Evolutionary conservation across 1,140 invertebrate genomes (phyloP), one percentile per base, ranked within the genome.

Genomic region (Tetragnatha versicolor): DNA sequence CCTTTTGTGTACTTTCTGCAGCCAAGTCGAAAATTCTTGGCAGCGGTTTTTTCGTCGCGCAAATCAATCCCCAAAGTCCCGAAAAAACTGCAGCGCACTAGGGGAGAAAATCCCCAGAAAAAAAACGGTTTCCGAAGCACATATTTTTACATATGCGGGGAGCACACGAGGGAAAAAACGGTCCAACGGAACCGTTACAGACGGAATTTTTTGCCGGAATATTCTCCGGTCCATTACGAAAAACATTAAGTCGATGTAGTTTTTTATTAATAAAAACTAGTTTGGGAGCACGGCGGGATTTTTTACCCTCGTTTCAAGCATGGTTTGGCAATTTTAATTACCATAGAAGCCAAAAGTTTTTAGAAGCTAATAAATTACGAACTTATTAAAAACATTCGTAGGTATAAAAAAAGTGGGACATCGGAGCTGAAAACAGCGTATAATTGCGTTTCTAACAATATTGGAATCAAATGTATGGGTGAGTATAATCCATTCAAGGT

Each of bases 311-410:
- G 20, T 55, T 77, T 77, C 33, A 66, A 39, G 73, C 45, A n/a
- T 77, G 73, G 47, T 53, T 77, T 63, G 61, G 39, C 45, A 53
- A 53, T 77, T 77, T 77, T 77, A 77, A 77, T 77, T 77, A 77
- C 73, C 73, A 35, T 77, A 49, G 31, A 51, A 65, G 61, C 47
- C 55, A 60, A 77, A 35, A 70, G 60, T 77, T 65, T 65, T 77
- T 66, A 77, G 73, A 33, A 53, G 60, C 60, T 65, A 77, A 77
- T 77, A 77, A 77, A 66, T 66, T 77, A 65, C 47, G 14, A 29
- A 42, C 31, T 42, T 66, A 66, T 66, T 77, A 65, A 66, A 29
- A 39, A 39, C 35, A 53, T 53, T 31, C 39, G 27, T 29, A 12
- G 33, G 7, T 51, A 76, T 65, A 76, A 76, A 76, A 61, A 63